phyloP scores from a whole-genome alignment of 2,113 vertebrate genomes.

The Triplophysa rosa region DNA sequence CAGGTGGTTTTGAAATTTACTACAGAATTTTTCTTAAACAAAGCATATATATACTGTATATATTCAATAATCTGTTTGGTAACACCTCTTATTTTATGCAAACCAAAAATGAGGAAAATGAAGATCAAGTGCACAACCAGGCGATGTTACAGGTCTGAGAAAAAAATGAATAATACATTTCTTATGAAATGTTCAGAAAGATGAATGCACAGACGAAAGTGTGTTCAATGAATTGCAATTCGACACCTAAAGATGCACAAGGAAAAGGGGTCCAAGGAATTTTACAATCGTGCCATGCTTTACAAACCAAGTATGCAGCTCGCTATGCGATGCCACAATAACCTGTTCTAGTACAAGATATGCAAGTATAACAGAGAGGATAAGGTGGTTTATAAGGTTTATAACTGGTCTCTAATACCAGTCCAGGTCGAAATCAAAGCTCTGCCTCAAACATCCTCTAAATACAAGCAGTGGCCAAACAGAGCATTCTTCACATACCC shows the following conservation, averaged over 20 bases:
- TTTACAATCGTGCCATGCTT: no score
- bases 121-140: background rate
- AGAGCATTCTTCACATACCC: constrained; percentile 36
- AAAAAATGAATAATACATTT: no score
- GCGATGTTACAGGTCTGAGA: background rate
- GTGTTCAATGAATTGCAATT: background rate
- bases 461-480: constrained; percentile 5
- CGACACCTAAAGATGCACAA: no score
- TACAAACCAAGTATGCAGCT: no score
- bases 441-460: constrained; percentile 19
- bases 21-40: background rate
- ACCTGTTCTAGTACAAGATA: no score
- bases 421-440: constrained; percentile 2
- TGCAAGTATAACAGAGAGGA: background rate
- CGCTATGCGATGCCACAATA: no score
- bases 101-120: background rate
- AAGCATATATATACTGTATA: no score
- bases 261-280: no score
- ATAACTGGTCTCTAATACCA: no score
- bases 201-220: no score
- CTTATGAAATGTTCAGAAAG: background rate
- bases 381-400: no score
- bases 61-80: no score
- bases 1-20: background rate
- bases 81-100: background rate